Evolutionary conservation across 2,797 vertebrate genomes (phyloP), one percentile per base, ranked within the genome.

Genomic region (Pristis pectinata): DNA sequence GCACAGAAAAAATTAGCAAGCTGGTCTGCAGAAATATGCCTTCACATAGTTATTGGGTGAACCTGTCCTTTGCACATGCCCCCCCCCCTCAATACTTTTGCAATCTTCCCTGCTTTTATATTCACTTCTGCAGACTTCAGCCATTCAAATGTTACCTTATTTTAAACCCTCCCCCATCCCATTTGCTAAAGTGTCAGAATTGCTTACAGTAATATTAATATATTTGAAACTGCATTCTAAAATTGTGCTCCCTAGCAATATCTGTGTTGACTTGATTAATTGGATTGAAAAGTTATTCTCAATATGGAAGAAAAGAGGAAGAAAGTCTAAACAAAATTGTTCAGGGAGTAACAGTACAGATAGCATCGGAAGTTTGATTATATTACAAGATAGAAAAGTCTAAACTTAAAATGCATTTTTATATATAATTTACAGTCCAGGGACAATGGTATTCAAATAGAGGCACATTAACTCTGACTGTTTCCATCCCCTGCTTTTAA

Each of bases 361-460:
- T 87, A 87, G 13, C 15, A n/a, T 87, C 53, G 17, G 53, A 17
- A 17, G 83, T 87, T 87, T 59, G 53, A 87, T 59, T 59, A 56
- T 34, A 85, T 53, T 85, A 53, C 24, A 53, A 11, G 44, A 27
- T 17, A 17, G 53, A 30, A 59, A 59, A 87, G 49, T 87, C 3
- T 87, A 87, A 87, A 59, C 83, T 87, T 87, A 56, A 83, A 87
- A 87, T 85, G 30, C 27, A 11, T 59, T 87, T 59, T n/a, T 59
- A 34, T 59, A 59, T n/a, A 59, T n/a, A 87, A 59, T 87, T 87
- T 87, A 59, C 30, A 3, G 27, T 87, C 30, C 82, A 59, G 30
- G 17, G 10, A 87, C 4, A 87, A 87, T 59, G 53, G 27, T 56
- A 87, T 59, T 59, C 56, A 87, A 59, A 87, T 30, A n/a, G 9